A percentile compares a stretch with the other conserved stretches of the same genome.
These are phyloP conservation scores for Phaethon lepturus DNA, from an alignment of 2,113 vertebrate species.

Conservation along the genomic window DNA sequence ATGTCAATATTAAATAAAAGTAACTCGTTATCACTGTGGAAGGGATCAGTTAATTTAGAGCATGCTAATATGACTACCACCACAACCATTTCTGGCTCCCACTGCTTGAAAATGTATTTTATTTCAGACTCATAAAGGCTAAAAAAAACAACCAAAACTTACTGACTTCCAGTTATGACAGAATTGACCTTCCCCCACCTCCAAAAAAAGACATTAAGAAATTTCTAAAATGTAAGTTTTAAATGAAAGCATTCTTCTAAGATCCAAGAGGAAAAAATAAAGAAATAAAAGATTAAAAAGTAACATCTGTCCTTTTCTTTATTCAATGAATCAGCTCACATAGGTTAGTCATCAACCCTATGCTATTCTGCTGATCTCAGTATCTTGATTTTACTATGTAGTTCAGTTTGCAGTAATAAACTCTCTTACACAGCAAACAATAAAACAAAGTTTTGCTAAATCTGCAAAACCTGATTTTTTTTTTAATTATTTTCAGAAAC, in stretches of 20 bases:
- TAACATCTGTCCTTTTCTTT: constrained; percentile 46
- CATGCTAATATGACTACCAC: background rate
- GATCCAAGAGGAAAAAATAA: constrained; percentile 1
- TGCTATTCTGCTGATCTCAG: constrained; percentile 65
- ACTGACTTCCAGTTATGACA: background rate
- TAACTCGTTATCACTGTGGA: background rate
- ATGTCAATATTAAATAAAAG: constrained; percentile 1
- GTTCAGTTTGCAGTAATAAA: constrained; percentile 59
- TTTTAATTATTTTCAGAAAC: background rate
- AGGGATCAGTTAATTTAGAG: background rate
- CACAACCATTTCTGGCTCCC: background rate
- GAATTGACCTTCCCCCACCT: background rate
- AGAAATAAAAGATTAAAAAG: constrained; percentile 29
- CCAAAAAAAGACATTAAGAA: background rate
- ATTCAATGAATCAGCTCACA: constrained; percentile 61
- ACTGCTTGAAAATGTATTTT: background rate
- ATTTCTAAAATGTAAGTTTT: background rate
- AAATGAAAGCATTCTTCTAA: constrained; percentile 27
- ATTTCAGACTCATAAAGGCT: background rate
- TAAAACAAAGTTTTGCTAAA: background rate
- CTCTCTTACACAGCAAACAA: constrained; percentile 6
- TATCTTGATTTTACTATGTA: constrained; percentile 59
- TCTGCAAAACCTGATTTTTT: background rate
- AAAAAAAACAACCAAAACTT: background rate
- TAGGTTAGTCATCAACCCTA: constrained; percentile 56